Evolutionary conservation across 2,113 vertebrate genomes (phyloP).

Genomic region (Eurystomus gularis): DNA sequence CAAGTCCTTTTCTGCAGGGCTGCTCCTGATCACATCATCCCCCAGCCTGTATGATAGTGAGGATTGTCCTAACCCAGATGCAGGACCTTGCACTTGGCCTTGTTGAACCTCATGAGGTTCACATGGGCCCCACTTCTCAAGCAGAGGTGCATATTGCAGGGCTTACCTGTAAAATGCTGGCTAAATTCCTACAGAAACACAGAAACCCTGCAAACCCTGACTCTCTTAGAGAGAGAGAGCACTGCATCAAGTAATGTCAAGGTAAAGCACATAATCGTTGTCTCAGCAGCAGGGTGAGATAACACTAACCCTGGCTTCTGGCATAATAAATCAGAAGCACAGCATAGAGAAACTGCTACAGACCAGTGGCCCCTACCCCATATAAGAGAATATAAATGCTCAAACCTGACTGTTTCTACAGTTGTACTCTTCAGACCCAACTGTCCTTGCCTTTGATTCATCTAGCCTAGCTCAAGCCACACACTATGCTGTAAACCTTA

Average conservation of each 20-base stretch:
- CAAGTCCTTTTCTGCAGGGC: too few species aligned
- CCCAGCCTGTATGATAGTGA: too few species aligned
- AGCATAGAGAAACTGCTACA: neutral
- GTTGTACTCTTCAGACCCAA: neutral
- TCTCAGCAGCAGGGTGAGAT: neutral
- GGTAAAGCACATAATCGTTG: neutral
- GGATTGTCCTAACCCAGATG: too few species aligned
- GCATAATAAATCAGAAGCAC: neutral
- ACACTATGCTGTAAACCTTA: neutral
- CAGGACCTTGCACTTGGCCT: too few species aligned
- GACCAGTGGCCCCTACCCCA: neutral
- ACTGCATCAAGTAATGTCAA: neutral
- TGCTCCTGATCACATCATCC: too few species aligned
- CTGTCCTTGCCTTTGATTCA: neutral
- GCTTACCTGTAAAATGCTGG: neutral
- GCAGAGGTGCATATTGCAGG: neutral
- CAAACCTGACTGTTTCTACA: neutral
- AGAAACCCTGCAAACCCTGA: neutral
- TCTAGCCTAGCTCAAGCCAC: neutral
- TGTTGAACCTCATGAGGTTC: too few species aligned
- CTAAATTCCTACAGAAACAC: neutral
- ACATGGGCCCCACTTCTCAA: neutral
- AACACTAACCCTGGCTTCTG: constrained; percentile 12
- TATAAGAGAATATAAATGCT: neutral
- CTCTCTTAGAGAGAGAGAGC: neutral